A percentile compares a stretch with the other conserved stretches of the same genome.
Conservation (phyloP, 2,113 vertebrate species). For the Oxyura jamaicensis region DNA sequence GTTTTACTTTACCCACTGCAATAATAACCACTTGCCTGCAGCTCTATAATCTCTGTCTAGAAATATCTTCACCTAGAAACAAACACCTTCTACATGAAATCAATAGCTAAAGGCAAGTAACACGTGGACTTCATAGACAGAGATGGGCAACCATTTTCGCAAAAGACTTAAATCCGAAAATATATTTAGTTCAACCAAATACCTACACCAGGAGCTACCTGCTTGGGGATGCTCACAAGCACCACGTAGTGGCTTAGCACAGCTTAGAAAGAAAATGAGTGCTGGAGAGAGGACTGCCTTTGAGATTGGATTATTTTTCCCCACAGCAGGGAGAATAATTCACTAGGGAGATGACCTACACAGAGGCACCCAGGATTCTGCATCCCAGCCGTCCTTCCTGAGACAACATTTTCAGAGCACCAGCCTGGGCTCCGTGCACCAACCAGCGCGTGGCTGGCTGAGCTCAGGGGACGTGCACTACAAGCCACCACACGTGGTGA, state of each 20-base stretch:
- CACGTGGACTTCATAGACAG: fast-evolving
- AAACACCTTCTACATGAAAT: not conserved
- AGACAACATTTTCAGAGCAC: not conserved
- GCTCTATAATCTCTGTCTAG: not conserved
- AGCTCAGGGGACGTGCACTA: not conserved
- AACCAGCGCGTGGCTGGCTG: fast-evolving
- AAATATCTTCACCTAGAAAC: not conserved
- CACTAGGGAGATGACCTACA: not conserved
- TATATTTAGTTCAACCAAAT: not conserved
- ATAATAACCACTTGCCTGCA: too few species aligned
- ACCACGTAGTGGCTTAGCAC: fast-evolving
- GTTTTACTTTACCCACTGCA: not conserved
- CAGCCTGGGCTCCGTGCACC: not conserved
- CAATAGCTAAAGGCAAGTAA: not conserved
- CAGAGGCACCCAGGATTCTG: not conserved
- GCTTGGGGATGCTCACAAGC: fast-evolving
- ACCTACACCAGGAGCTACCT: not conserved
- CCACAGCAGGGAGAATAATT: not conserved
- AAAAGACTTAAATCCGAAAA: not conserved
- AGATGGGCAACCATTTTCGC: not conserved
- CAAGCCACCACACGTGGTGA: fast-evolving
- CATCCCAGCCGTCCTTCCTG: not conserved
- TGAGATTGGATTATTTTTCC: not conserved
- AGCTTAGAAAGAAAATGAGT: not conserved
- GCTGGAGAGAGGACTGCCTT: not conserved